Conservation (phyloP, 2,113 vertebrate species). For the Bos taurus region DNA sequence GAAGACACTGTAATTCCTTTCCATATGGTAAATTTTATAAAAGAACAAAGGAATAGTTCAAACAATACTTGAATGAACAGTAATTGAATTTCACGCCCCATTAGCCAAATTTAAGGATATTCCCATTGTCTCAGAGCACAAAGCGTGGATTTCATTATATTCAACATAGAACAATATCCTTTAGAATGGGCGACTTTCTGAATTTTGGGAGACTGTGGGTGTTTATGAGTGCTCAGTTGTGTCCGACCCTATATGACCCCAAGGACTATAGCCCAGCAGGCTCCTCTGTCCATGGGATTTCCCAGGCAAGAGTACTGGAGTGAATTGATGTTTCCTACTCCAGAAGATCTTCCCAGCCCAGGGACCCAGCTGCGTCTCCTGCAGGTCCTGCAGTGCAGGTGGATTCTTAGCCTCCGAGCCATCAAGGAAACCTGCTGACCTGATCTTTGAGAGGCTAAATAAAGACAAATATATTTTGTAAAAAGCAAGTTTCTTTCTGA, state of each 20-base stretch:
- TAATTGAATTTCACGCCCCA: conserved; percentile 58
- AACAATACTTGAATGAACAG: conserved; percentile 47
- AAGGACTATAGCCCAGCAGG: not conserved
- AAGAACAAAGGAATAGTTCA: conserved; percentile 19
- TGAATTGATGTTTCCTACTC: not conserved
- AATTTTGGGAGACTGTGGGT: not conserved
- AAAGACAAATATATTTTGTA: not conserved
- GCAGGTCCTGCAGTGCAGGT: not conserved
- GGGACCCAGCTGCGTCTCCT: not conserved
- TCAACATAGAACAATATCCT: not conserved
- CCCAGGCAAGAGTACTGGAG: not conserved
- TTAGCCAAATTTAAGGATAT: conserved; percentile 38
- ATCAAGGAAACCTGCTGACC: not conserved
- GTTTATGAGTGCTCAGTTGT: not conserved
- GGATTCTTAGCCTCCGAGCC: not conserved
- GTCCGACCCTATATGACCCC: not conserved
- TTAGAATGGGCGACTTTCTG: not conserved
- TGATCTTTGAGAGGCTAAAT: not conserved
- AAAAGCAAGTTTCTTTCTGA: not conserved
- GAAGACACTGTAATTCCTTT: conserved; percentile 18
- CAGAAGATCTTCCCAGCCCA: not conserved
- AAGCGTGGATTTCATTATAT: conserved; percentile 27
- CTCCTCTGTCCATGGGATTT: not conserved
- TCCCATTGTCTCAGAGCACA: conserved; percentile 13
- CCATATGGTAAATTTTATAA: conserved; percentile 40